Evolutionary conservation across 1,140 invertebrate genomes (phyloP), one percentile per base, ranked within the genome.

Genomic region (Nasonia giraulti): DNA sequence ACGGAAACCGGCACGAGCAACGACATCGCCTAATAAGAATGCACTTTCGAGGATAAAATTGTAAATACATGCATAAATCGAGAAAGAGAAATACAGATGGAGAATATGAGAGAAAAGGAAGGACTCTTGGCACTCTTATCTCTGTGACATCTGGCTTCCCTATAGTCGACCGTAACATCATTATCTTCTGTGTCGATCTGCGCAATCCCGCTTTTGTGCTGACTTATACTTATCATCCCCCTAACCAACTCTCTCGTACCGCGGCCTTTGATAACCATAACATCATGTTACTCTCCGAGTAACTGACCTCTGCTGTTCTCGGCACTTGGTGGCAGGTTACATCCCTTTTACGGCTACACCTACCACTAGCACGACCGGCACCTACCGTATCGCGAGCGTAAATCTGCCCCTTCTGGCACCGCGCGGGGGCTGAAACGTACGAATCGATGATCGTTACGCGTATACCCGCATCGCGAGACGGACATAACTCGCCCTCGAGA

Each of bases 191-290:
- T 86, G 73, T 86, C 85, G 82, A 89, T 87, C 85, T 86, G 85
- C 87, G 87, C 87, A 87, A 87, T 87, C 88, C 88, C 85, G 89
- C 89, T 89, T 89, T 81, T 80, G 74, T 78, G 88, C 87, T 89
- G 83, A 88, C 86, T 88, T 87, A 71, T 71, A 84, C 89, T 88
- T 85, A 89, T 86, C 83, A 83, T 81, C 76, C 85, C 79, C 83
- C 77, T 82, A 85, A 86, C 87, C 83, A 87, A 88, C 86, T 83
- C n/a, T 78, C 62, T 68, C 47, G 66, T 62, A 69, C 37, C 17
- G 62, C 44, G 62, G 37, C 31, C 20, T 55, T 71, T 78, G 37
- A 68, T 83, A 71, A 78, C 62, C 44, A 69, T 78, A 78, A n/a
- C n/a, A 27, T 27, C 27, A 27, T 27, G 1, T 80, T 82, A 85